Base-by-base conservation (phyloP, 2,888 invertebrate species). In the Anarsia innoxiella region DNA sequence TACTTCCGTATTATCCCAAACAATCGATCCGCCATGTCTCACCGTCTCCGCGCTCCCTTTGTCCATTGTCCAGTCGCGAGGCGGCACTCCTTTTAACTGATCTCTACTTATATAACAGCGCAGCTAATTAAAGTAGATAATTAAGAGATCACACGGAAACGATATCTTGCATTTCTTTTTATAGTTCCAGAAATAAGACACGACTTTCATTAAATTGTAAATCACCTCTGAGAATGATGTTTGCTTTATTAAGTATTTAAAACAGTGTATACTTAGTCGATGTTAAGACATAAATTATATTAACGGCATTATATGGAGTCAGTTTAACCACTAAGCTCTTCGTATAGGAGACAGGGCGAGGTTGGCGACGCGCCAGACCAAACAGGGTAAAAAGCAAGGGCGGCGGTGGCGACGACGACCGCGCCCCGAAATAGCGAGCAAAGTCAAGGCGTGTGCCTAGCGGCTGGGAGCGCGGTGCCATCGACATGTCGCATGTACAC, bases 331-430 rank as follows among this genome's bases (percentile, higher is more conserved):
- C 36, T 35, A 23, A 36, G 23, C 15, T 23, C 34, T 23, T 31
- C 37, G 34, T 12, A 23, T 25, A 27, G 36, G 27, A 41, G 41
- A 41, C 37, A 23, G 67, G 70, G 73, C 66, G 71, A 64, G 66
- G 66, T 74, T 83, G 82, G 83, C 79, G 56, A 41, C 36, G 52
- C 58, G 77, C 82, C 80, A 83, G 77, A 68, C 68, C 70, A 79
- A 82, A 82, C 72, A 79, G 79, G 79, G 82, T 77, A 78, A 80
- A 83, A 83, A 80, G 78, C 63, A 71, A 74, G 73, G 72, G 66
- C 69, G 78, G 35, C 28, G 62, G 70, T 64, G 68, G 58, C 68
- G 72, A 60, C 75, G 64, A 51, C 66, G 65, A 66, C 75, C 75
- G 79, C 78, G 70, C 82, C 83, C 66, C 66, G 66, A 82, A 76